A percentile compares a stretch with the other conserved stretches of the same genome.
These are phyloP conservation scores for Anas capensis DNA, from an alignment of 2,797 vertebrate genomes.

Conservation along the genomic window DNA sequence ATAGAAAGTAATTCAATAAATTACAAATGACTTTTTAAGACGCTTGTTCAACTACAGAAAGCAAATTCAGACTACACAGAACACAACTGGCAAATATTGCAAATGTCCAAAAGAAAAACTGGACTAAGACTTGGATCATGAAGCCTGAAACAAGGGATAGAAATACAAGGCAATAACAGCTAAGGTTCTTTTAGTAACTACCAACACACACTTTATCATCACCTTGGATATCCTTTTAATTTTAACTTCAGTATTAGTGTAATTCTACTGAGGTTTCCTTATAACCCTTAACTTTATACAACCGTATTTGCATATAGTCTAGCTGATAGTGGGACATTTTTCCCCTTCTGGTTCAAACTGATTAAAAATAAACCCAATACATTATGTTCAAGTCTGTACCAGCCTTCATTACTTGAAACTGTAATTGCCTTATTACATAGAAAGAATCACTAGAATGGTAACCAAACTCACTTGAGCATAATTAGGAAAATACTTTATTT, in stretches of 20 bases:
- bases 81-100: constrained; percentile 99
- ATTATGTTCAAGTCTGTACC: constrained; percentile 76
- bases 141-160: constrained; percentile 88
- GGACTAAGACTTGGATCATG: constrained; percentile 91
- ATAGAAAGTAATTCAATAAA: constrained; percentile 99
- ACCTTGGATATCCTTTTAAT: constrained; percentile 79
- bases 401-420: constrained; percentile 80
- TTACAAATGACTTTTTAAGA: constrained; percentile 99
- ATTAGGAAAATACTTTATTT: constrained; percentile 86
- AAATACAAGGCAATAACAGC: constrained; percentile 90
- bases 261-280: constrained; percentile 78
- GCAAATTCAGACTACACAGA: constrained; percentile 97
- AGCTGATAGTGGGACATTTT: constrained; percentile 75
- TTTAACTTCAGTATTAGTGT: constrained; percentile 79
- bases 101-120: constrained; percentile 92
- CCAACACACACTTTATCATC: constrained; percentile 82
- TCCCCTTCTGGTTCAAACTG: constrained; percentile 72
- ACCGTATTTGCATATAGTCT: constrained; percentile 77
- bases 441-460: constrained; percentile 84
- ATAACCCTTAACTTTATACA: constrained; percentile 80
- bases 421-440: constrained; percentile 82
- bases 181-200: constrained; percentile 89
- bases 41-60: constrained; percentile 97
- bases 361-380: constrained; percentile 77
- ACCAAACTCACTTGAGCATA: constrained; percentile 82